A percentile compares a stretch with the other conserved stretches of the same genome.
These are phyloP conservation scores for Epizoanthus stellaris DNA, from an alignment of 92 coral and sea anemone species.

Conservation along the genomic window DNA sequence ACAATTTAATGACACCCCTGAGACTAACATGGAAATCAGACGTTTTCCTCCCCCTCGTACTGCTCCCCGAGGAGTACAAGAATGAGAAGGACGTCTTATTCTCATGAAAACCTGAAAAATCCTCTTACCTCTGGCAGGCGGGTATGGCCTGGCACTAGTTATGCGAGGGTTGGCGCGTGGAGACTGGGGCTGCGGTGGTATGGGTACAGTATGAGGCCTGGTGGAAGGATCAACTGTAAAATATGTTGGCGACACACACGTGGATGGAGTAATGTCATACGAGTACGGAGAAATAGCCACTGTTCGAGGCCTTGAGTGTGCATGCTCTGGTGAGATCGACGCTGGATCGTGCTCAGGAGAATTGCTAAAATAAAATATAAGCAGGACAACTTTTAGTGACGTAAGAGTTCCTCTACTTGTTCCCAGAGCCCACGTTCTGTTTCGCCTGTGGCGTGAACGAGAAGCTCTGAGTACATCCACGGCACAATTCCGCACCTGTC, in stretches of 20 bases:
- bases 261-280: constrained; percentile 14
- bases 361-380: neutral
- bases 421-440: too few species aligned
- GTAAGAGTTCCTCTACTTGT: neutral
- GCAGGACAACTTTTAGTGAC: neutral
- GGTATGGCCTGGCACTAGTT: constrained; percentile 88
- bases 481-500: too few species aligned
- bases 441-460: too few species aligned
- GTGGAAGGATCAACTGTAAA: constrained; percentile 15
- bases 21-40: too few species aligned
- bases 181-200: constrained; percentile 93
- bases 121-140: constrained; percentile 79
- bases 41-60: too few species aligned
- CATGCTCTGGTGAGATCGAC: constrained; percentile 24
- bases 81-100: neutral
- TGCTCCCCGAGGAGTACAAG: too few species aligned
- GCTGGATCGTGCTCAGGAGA: neutral
- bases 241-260: constrained; percentile 40
- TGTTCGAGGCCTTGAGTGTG: constrained; percentile 11
- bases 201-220: constrained; percentile 89
- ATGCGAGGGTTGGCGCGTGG: constrained; percentile 95
- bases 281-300: neutral
- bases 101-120: neutral
- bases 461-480: too few species aligned
- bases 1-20: too few species aligned